Evolutionary conservation across 2,113 vertebrate species (phyloP), one percentile per base, ranked within the genome.

Genomic region (Crotalus helleri): DNA sequence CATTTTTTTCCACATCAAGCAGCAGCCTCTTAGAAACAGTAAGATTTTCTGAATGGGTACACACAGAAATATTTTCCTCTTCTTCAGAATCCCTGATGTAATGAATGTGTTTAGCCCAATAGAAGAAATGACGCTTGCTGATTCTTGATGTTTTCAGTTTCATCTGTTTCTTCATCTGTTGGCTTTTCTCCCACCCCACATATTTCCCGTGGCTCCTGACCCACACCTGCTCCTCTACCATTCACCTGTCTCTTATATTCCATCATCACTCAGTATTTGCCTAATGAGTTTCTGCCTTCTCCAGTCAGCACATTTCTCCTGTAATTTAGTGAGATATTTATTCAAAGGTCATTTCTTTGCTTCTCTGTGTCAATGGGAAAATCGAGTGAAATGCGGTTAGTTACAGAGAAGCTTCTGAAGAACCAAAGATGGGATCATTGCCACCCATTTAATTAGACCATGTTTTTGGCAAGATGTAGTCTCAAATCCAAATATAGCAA

Each of bases 141-240:
- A n/a, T 49, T 90, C 26, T 51, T 51, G 26, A 53, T 91, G 59
- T 44, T 81, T 23, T 55, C n/a, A 12, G 58, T 49, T 58, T 91
- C 64, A 53, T 54, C 90, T 91, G 64, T 17, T 13, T 91, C 90
- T 44, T 44, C 90, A 91, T 91, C 64, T 91, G 90, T 39, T 91
- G 53, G 61, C n/a, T 54, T 44, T 55, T 17, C 69, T 91, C 39
- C 51, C 90, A 85, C 69, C 51, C 64, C 69, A 44, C 53, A 44
- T 53, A 85, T 85, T 55, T 85, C 29, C 64, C 21, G 23, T 57
- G 49, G 12, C 26, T 81, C 90, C n/a, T 55, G 90, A 53, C 59
- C 64, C 90, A 11, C 51, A 21, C 9, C 51, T 3, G n/a, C 51
- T 55, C 49, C 23, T 23, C 64, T 85, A 21, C 21, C 53, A 55